These are phyloP conservation scores for Puma concolor DNA, from an alignment of 2,113 vertebrate species.

Conservation along the genomic window DNA sequence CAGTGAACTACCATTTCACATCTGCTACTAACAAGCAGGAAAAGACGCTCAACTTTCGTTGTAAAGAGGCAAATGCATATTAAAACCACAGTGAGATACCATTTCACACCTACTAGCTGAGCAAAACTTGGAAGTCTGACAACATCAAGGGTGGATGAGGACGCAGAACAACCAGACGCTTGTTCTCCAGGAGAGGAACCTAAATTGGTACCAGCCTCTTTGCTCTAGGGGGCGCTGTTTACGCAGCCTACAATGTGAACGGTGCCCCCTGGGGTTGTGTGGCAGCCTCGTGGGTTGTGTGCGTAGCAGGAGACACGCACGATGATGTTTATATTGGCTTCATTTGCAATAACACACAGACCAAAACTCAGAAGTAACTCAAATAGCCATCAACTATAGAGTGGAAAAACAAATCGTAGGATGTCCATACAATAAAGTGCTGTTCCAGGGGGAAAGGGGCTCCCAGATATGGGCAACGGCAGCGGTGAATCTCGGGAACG, in stretches of 20 bases:
- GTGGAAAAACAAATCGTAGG: neutral
- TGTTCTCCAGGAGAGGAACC: neutral
- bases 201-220: neutral
- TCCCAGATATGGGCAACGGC: neutral
- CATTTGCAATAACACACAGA: neutral
- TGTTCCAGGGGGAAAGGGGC: neutral
- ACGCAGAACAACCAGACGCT: neutral
- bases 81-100: neutral
- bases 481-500: fast-evolving
- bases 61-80: neutral
- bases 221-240: neutral
- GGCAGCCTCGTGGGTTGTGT: neutral
- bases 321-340: neutral
- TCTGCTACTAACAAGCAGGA: neutral
- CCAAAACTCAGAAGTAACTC: neutral
- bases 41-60: neutral
- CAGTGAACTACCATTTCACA: too few species aligned
- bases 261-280: neutral
- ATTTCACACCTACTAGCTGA: neutral
- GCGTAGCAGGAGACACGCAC: fast-evolving
- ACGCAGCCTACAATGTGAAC: neutral
- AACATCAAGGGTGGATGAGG: too few species aligned
- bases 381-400: neutral
- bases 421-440: neutral
- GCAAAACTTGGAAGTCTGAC: neutral